Evolutionary conservation across 2,888 invertebrate genomes (phyloP).

Genomic region (Drosophila nr. medialis): DNA sequence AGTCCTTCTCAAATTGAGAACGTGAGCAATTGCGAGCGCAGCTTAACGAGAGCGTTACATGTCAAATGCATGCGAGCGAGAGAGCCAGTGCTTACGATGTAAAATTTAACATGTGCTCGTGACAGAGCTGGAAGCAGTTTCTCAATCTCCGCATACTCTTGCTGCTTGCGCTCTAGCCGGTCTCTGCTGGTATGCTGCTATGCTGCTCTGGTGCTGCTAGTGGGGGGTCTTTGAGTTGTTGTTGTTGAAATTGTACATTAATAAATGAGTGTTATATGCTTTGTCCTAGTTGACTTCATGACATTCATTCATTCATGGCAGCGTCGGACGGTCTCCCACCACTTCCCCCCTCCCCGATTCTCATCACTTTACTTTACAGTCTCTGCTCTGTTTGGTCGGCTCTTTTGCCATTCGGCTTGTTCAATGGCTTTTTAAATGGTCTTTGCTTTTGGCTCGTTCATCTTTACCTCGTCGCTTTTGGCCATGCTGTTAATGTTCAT

Average conservation of each 20-base stretch:
- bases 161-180: slow-evolving; percentile 45
- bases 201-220: slow-evolving; percentile 14
- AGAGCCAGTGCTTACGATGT: slow-evolving; percentile 47
- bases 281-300: slow-evolving; percentile 80
- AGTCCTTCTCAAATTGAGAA: background rate
- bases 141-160: slow-evolving; percentile 7
- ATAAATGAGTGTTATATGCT: slow-evolving; percentile 79
- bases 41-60: slow-evolving; percentile 48
- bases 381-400: slow-evolving; percentile 29
- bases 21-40: slow-evolving; percentile 13
- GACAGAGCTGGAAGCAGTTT: slow-evolving; percentile 11
- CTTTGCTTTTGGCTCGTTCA: slow-evolving; percentile 28
- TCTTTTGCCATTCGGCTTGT: slow-evolving; percentile 37
- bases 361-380: background rate
- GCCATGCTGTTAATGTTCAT: slow-evolving; percentile 36
- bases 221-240: slow-evolving; percentile 15
- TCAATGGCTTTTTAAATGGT: slow-evolving; percentile 72
- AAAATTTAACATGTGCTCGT: slow-evolving; percentile 49
- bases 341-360: background rate
- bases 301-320: slow-evolving; percentile 78
- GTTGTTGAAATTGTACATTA: slow-evolving; percentile 71
- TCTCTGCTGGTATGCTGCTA: slow-evolving; percentile 31
- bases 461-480: slow-evolving; percentile 31
- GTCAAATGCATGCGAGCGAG: slow-evolving; percentile 35
- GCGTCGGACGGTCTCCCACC: slow-evolving; percentile 39